Conservation (phyloP, 2,888 invertebrate genomes). For the Linnaemya tessellans region DNA sequence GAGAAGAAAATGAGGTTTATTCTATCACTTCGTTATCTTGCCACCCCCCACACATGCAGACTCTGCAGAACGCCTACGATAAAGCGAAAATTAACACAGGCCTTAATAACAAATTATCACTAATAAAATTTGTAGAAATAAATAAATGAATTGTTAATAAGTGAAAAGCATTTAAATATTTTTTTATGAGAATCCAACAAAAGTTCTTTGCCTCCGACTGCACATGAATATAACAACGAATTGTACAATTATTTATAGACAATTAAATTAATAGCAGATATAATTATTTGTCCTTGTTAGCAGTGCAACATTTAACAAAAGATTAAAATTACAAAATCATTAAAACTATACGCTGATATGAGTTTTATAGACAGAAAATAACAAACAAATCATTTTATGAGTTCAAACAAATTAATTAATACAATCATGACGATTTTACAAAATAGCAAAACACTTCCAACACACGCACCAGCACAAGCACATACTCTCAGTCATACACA, state of each 20-base stretch:
- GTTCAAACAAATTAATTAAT: neutral
- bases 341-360: conserved; percentile 21
- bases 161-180: too few relatives aligned
- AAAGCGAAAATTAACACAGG: too few relatives aligned
- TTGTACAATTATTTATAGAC: conserved; percentile 1
- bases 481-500: neutral
- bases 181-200: too few relatives aligned
- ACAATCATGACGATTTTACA: neutral
- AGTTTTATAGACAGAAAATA: conserved; percentile 13
- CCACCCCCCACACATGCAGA: too few relatives aligned
- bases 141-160: too few relatives aligned
- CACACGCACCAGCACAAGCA: neutral
- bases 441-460: conserved; percentile 1
- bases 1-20: too few relatives aligned
- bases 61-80: too few relatives aligned
- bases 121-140: too few relatives aligned
- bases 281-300: conserved; percentile 11
- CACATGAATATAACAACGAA: neutral
- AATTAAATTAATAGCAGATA: conserved; percentile 24
- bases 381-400: conserved; percentile 13
- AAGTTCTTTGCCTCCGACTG: too few relatives aligned
- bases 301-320: conserved; percentile 1
- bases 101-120: too few relatives aligned
- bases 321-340: conserved; percentile 30
- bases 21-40: too few relatives aligned